These are phyloP conservation scores for Bubalus kerabau DNA, from an alignment of 2,113 vertebrate species.

Conservation along the genomic window DNA sequence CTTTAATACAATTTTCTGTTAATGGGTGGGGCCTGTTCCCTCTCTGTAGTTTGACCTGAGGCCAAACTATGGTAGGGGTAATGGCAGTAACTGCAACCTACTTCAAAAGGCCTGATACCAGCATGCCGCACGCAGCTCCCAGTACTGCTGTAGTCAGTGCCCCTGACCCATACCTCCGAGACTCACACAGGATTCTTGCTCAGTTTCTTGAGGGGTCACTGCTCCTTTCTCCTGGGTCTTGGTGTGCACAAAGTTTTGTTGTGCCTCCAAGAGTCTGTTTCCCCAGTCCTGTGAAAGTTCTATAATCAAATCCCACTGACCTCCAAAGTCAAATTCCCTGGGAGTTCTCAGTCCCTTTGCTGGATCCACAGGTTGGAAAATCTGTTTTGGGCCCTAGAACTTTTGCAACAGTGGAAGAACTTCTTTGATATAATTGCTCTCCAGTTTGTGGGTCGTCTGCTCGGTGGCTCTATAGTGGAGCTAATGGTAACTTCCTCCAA, in stretches of 20 bases:
- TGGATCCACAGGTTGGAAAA: background rate
- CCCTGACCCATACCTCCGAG: background rate
- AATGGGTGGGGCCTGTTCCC: background rate
- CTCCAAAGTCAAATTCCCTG: background rate
- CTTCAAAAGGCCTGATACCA: background rate
- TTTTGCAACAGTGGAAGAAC: background rate
- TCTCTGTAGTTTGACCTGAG: background rate
- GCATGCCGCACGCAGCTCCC: background rate
- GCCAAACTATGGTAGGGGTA: background rate
- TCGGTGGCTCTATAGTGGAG: fast-evolving
- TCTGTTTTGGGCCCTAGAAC: background rate
- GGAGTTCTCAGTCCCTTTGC: background rate
- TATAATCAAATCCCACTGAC: background rate
- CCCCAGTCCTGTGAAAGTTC: background rate
- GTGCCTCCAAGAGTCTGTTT: background rate
- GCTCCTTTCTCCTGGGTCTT: background rate
- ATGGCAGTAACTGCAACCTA: background rate
- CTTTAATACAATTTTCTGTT: background rate
- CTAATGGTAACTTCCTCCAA: background rate
- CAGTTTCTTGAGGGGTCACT: background rate
- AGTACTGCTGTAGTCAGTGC: background rate
- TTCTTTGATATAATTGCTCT: background rate
- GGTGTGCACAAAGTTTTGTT: background rate
- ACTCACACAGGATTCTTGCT: background rate
- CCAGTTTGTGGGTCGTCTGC: background rate